Evolutionary conservation across 1,140 invertebrate genomes (phyloP), one percentile per base, ranked within the genome.

Genomic region (Dreissena rostriformis): DNA sequence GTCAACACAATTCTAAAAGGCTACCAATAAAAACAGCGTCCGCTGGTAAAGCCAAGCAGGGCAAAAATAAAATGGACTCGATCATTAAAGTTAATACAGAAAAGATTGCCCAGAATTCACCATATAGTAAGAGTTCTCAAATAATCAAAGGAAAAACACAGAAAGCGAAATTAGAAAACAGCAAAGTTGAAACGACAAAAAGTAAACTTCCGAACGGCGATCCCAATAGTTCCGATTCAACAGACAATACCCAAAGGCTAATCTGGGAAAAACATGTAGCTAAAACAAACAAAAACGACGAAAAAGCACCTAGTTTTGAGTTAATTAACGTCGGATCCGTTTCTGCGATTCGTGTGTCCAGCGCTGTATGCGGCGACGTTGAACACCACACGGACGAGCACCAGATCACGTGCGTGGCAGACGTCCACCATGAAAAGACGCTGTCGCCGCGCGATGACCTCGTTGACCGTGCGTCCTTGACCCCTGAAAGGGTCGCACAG

Each of bases 391-490:
- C 4, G 17, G 8, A 12, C 28, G 49, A 72, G 72, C 91, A 92
- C 73, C 83, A 88, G 71, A 83, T 92, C 2, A 91, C 89, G 0
- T 91, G 89, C 81, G 80, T 90, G 5, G 91, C 90, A 14, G 91
- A 92, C 66, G 80, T 92, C 8, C 91, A 92, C 73, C 76, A 87
- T 26, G 88, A 91, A 71, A 90, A 90, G 61, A n/a, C n/a, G n/a
- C n/a, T n/a, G 7, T 82, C 77, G 14, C 28, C 52, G 22, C 19
- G 51, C 14, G 67, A 81, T 24, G 78, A 81, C 39, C 49, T 71
- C 52, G 53, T 12, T 29, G 15, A 72, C 78, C 7, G 24, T 71
- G 51, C 55, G 12, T 57, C 12, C 53, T 19, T 52, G 49, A 68
- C 76, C 29, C 65, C 76, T 1, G 76, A 79, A 1, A 15, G 67